Evolutionary conservation across 1,140 invertebrate species (phyloP).

Genomic region (Drosophila kikkawai): DNA sequence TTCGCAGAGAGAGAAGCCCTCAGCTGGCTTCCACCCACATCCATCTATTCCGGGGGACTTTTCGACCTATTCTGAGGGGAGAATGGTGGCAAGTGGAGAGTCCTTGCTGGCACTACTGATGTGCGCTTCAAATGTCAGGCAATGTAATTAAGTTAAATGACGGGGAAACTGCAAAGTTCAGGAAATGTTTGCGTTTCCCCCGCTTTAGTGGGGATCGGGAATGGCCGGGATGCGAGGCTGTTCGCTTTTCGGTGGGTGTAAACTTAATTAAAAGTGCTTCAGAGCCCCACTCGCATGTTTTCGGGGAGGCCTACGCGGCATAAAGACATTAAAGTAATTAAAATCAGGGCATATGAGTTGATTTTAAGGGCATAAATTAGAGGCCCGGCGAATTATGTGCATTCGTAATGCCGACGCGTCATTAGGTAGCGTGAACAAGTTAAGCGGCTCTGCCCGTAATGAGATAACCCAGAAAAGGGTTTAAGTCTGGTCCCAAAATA

Average conservation of each 20-base stretch:
- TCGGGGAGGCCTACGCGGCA: slow-evolving; percentile 41
- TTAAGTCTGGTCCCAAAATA: neutral
- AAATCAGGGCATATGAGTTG: slow-evolving; percentile 58
- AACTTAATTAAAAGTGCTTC: slow-evolving; percentile 78
- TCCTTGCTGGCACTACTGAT: slow-evolving; percentile 42
- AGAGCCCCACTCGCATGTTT: slow-evolving; percentile 46
- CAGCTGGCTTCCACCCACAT: neutral
- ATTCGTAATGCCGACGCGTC: slow-evolving; percentile 35
- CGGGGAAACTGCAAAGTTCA: slow-evolving; percentile 78
- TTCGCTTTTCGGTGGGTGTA: slow-evolving; percentile 51
- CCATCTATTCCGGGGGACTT: slow-evolving; percentile 42
- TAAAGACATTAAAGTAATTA: slow-evolving; percentile 79
- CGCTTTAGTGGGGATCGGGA: neutral
- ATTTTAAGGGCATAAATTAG: slow-evolving; percentile 64
- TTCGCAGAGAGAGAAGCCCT: neutral
- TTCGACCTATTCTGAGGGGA: slow-evolving; percentile 45
- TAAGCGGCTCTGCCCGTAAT: neutral
- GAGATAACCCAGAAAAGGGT: slow-evolving; percentile 8
- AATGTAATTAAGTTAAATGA: slow-evolving; percentile 82
- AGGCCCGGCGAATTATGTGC: slow-evolving; percentile 50
- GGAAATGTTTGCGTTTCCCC: slow-evolving; percentile 59
- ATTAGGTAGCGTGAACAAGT: slow-evolving; percentile 27
- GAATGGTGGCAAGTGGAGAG: slow-evolving; percentile 9
- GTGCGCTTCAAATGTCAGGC: slow-evolving; percentile 69
- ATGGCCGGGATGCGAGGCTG: slow-evolving; percentile 34